Base-by-base conservation (phyloP, 1,140 invertebrate genomes). In the Zaprionus capensis region DNA sequence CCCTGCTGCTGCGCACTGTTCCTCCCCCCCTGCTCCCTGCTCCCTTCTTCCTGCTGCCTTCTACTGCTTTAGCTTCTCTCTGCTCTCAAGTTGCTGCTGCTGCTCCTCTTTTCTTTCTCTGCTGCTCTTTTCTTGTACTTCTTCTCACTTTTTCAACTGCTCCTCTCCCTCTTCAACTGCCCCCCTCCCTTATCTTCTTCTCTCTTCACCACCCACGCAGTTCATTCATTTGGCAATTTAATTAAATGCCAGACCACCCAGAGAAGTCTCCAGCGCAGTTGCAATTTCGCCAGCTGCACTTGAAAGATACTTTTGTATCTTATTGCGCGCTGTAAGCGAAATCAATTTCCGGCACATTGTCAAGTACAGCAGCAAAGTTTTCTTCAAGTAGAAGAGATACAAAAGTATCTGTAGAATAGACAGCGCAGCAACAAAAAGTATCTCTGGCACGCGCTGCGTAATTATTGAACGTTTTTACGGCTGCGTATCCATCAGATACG, bases 331-430 rank as follows among this genome's bases (percentile, higher is more conserved):
- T 67, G 62, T 26, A 49, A 58, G 67, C 61, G 51, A 80, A 74
- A 88, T 84, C 84, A 84, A 87, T 87, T 87, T 87, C 69, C 76
- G 72, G 72, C 76, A 59, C 75, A 81, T 71, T 87, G 80, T 86
- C 72, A 84, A 76, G 74, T 76, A 56, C 74, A 51, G 46, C 75
- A 12, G 4, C 17, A n/a, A 49, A 4, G 17, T 51, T 20, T 12
- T 51, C 4, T 12, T 59, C 55, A 49, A 26, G 49, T 36, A 31
- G 58, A 11, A 20, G 24, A 20, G 24, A 24, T 20, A 75, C 64
- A 72, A 41, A 36, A 77, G 53, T 62, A 78, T 63, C 61, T 58
- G n/a, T 31, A 7, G 31, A 20, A 64, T 67, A 49, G 46, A 51
- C 31, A 34, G 31, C 53, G 11, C 5, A 41, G 28, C 53, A 66